phyloP scores from a whole-genome alignment of 2,113 vertebrate species.

The Dendrocopos noguchii region DNA sequence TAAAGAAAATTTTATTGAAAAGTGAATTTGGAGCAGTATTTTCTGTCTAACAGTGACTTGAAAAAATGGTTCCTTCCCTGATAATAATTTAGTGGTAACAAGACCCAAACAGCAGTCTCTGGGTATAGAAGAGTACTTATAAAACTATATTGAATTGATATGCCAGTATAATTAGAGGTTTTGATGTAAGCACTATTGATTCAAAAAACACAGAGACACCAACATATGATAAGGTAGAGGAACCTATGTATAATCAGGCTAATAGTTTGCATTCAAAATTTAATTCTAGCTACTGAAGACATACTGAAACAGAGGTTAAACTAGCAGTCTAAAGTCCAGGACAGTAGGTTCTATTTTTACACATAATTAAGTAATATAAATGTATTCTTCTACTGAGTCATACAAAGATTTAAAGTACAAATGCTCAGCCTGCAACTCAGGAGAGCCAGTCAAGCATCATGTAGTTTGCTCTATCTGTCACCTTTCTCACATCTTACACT shows the following conservation, averaged over 20 bases:
- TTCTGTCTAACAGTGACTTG: neutral
- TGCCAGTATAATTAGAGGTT: neutral
- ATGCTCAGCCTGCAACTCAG: neutral
- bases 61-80: neutral
- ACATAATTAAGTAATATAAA: neutral
- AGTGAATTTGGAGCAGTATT: neutral
- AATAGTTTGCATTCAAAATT: neutral
- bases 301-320: neutral
- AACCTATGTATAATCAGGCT: neutral
- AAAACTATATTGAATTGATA: neutral
- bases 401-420: neutral
- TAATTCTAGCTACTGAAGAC: neutral
- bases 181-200: neutral
- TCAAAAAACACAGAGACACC: neutral
- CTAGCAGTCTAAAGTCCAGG: neutral
- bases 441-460: neutral
- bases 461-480: neutral
- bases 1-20: neutral
- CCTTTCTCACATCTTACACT: neutral
- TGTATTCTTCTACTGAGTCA: neutral
- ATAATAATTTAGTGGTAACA: neutral
- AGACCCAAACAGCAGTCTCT: neutral
- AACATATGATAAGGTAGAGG: neutral
- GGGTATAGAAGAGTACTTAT: neutral
- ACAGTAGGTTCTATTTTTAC: neutral